A percentile compares a stretch with the other conserved stretches of the same genome.
Conservation (phyloP, 2,113 vertebrate genomes). For the Heterotis niloticus region DNA sequence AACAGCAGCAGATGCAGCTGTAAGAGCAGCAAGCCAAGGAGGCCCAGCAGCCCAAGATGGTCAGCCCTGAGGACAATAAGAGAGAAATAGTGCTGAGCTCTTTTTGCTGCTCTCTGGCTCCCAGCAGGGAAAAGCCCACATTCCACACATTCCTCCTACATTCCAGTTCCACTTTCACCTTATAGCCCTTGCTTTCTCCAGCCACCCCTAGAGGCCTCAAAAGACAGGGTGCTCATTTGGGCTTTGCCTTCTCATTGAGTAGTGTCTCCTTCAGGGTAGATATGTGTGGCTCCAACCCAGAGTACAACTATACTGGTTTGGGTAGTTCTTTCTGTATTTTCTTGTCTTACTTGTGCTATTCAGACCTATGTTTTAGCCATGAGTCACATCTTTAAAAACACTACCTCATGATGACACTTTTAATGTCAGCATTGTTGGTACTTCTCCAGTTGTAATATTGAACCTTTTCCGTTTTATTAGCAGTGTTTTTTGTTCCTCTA, state of each 20-base stretch:
- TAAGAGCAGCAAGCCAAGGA: conserved; percentile 42
- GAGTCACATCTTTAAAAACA: no score
- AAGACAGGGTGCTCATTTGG: no score
- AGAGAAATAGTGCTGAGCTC: conserved; percentile 34
- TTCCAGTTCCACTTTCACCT: conserved; percentile 56
- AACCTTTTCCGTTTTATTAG: no score
- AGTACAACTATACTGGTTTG: background rate
- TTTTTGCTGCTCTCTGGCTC: conserved; percentile 34
- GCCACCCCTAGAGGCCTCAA: background rate
- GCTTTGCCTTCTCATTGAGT: no score
- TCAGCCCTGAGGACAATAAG: background rate
- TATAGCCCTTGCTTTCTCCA: conserved; percentile 12
- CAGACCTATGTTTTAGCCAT: no score
- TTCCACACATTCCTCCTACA: conserved; percentile 65
- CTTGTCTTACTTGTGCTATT: no score
- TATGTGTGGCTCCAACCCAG: conserved; percentile 13
- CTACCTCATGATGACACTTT: no score
- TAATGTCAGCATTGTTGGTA: no score
- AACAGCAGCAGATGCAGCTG: conserved; percentile 33
- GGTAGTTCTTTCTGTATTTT: no score
- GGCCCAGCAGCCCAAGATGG: conserved; percentile 38
- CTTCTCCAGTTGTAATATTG: no score
- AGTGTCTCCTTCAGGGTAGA: conserved; percentile 53
- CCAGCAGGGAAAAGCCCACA: conserved; percentile 59
- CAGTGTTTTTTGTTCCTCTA: no score